A percentile compares a stretch with the other conserved stretches of the same genome.
These are phyloP conservation scores for Pelodiscus sinensis DNA, from an alignment of 2,113 vertebrate species.

Conservation along the genomic window DNA sequence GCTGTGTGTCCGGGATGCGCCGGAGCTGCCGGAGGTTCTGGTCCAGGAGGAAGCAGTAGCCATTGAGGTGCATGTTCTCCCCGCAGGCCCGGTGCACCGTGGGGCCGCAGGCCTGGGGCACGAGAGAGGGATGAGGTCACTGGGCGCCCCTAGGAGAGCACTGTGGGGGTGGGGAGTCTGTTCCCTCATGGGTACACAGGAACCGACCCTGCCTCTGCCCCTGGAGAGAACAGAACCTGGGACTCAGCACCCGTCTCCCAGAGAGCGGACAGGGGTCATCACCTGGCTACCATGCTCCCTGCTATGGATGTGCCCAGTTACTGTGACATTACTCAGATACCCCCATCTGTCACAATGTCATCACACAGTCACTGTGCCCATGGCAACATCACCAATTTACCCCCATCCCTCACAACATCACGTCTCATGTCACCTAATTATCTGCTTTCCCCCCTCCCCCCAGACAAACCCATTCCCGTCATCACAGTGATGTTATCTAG, in stretches of 20 bases:
- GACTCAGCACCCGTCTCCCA: neutral
- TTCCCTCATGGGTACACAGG: neutral
- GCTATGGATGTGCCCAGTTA: neutral
- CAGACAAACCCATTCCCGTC: neutral
- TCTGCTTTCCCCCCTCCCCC: neutral
- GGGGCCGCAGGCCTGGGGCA: slow-evolving; percentile 72
- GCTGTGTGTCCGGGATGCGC: neutral
- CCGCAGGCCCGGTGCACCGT: slow-evolving; percentile 30
- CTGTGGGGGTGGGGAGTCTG: neutral
- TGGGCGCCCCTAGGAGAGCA: neutral
- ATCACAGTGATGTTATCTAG: neutral
- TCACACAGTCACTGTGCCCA: neutral
- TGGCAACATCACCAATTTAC: neutral
- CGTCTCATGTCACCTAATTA: neutral
- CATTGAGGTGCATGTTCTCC: slow-evolving; percentile 63
- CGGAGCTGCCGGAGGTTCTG: slow-evolving; percentile 71
- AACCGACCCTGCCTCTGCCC: neutral
- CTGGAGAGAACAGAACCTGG: neutral
- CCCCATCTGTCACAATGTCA: neutral
- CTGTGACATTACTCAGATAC: neutral
- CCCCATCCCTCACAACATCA: neutral
- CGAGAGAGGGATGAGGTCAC: slow-evolving; percentile 43
- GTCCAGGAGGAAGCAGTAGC: slow-evolving; percentile 74
- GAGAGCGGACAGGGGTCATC: neutral
- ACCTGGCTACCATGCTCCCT: neutral